phyloP scores from a whole-genome alignment of 2,888 invertebrate genomes.

The Coenonympha glycerion region DNA sequence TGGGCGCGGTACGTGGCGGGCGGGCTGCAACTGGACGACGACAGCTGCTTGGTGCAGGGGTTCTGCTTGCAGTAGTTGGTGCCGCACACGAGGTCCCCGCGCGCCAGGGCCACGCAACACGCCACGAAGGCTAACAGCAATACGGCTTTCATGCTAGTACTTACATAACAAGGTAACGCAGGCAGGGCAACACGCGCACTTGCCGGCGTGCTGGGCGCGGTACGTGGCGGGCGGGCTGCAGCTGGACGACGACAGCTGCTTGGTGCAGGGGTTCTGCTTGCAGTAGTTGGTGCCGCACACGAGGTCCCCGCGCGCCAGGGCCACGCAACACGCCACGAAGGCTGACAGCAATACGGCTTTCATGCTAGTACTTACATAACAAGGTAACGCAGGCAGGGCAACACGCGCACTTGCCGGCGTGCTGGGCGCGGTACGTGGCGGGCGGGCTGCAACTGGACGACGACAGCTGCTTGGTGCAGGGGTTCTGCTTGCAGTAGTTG shows the following conservation, averaged over 20 bases:
- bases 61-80: slow-evolving; percentile 57
- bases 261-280: slow-evolving; percentile 53
- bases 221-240: slow-evolving; percentile 50
- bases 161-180: slow-evolving; percentile 60
- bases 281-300: slow-evolving; percentile 63
- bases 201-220: slow-evolving; percentile 57
- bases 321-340: slow-evolving; percentile 47
- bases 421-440: slow-evolving; percentile 49
- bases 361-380: slow-evolving; percentile 62
- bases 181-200: slow-evolving; percentile 68
- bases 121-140: slow-evolving; percentile 46
- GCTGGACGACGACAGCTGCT: slow-evolving; percentile 38
- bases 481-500: slow-evolving; percentile 59
- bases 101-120: slow-evolving; percentile 47
- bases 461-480: slow-evolving; percentile 44
- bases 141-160: slow-evolving; percentile 56
- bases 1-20: slow-evolving; percentile 50
- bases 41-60: slow-evolving; percentile 45
- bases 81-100: slow-evolving; percentile 63
- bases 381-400: slow-evolving; percentile 65
- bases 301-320: slow-evolving; percentile 53
- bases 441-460: slow-evolving; percentile 46
- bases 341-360: slow-evolving; percentile 48
- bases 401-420: slow-evolving; percentile 65
- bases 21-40: slow-evolving; percentile 43